Conservation (phyloP, 2,888 invertebrate genomes). For the Silvanus unidentatus region DNA sequence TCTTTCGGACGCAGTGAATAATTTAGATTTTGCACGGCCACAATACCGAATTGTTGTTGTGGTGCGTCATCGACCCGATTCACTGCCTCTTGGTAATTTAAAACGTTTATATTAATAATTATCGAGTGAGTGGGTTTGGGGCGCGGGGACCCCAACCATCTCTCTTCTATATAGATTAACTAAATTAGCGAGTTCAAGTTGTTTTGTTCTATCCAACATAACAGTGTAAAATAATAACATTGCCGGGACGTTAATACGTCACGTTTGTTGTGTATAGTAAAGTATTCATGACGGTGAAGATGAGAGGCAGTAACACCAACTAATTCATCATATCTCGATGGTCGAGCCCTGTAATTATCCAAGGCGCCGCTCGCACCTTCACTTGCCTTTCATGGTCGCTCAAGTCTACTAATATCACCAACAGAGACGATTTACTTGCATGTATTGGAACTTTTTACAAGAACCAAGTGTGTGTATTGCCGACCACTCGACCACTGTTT, state of each 20-base stretch:
- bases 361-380: conserved; percentile 41
- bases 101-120: neutral
- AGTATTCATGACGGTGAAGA: conserved; percentile 14
- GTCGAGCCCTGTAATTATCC: conserved; percentile 44
- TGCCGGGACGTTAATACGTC: conserved; percentile 13
- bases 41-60: neutral
- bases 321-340: conserved; percentile 45
- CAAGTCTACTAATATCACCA: conserved; percentile 35
- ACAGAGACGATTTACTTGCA: conserved; percentile 21
- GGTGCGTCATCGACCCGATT: neutral
- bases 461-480: neutral
- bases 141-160: too few relatives aligned
- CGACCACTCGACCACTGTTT: too few relatives aligned
- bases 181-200: conserved; percentile 5
- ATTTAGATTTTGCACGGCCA: neutral
- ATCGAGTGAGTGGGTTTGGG: too few relatives aligned
- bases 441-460: conserved; percentile 10
- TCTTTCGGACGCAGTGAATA: conserved; percentile 8
- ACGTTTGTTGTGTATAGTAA: neutral
- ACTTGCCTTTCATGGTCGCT: conserved; percentile 31
- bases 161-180: conserved; percentile 5
- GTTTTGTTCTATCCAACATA: too few relatives aligned
- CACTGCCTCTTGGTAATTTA: neutral
- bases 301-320: conserved; percentile 36
- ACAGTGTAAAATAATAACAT: neutral